A percentile compares a stretch with the other conserved stretches of the same genome.
These are phyloP conservation scores for Plutomurus gul DNA, from an alignment of 1,140 invertebrate species.

Conservation along the genomic window DNA sequence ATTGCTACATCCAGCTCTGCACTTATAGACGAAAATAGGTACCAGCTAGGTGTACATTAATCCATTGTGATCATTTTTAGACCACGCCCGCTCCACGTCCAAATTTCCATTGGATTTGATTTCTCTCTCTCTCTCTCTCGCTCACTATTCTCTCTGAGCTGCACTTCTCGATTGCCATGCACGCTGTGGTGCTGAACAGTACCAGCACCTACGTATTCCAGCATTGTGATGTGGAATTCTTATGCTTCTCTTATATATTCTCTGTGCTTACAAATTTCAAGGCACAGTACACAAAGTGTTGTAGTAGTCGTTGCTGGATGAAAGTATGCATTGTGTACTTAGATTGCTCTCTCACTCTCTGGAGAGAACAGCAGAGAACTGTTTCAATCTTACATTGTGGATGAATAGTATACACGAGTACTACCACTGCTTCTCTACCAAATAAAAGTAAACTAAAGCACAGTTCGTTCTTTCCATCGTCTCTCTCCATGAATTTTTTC, in stretches of 20 bases:
- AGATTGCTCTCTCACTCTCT: too few species aligned
- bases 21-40: not conserved
- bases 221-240: too few species aligned
- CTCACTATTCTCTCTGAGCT: too few species aligned
- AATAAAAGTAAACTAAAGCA: not conserved
- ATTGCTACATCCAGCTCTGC: conserved; percentile 10
- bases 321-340: too few species aligned
- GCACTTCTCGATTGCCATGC: too few species aligned
- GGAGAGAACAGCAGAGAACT: too few species aligned
- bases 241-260: not conserved
- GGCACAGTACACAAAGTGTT: too few species aligned
- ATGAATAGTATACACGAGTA: too few species aligned
- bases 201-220: too few species aligned
- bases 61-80: conserved; percentile 46
- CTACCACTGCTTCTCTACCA: not conserved
- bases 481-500: conserved; percentile 37
- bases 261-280: not conserved
- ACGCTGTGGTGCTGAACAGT: too few species aligned
- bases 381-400: too few species aligned
- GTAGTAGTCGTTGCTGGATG: too few species aligned
- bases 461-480: not conserved
- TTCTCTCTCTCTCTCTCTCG: conserved; percentile 16
- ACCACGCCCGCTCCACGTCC: conserved; percentile 45
- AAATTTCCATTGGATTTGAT: conserved; percentile 45
- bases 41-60: conserved; percentile 42